These are phyloP conservation scores for Gryon sp. DNA, from an alignment of 1,140 invertebrate species.

Conservation along the genomic window DNA sequence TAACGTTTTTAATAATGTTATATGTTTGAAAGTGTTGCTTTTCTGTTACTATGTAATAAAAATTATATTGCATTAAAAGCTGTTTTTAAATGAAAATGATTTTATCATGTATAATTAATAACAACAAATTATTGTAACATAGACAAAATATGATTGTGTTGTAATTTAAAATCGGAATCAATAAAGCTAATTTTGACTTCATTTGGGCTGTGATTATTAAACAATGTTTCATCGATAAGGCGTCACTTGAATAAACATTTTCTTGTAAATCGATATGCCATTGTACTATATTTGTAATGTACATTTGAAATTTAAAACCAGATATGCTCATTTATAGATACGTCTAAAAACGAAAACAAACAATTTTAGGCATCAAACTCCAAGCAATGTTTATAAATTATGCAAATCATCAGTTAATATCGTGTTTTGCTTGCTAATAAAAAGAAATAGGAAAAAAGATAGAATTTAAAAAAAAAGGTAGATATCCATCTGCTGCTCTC, in stretches of 20 bases:
- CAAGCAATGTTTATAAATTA: neutral
- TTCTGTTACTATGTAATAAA: too few species aligned
- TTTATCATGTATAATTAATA: too few species aligned
- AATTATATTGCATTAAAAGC: too few species aligned
- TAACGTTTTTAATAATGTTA: too few species aligned
- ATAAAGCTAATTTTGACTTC: constrained; percentile 22
- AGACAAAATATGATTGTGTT: constrained; percentile 19
- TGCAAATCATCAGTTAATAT: neutral
- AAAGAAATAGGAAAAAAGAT: too few species aligned
- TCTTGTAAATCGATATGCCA: too few species aligned
- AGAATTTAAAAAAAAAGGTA: too few species aligned
- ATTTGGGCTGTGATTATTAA: too few species aligned
- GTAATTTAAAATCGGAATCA: constrained; percentile 30
- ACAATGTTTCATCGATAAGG: neutral
- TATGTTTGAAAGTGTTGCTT: too few species aligned
- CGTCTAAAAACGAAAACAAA: constrained; percentile 2
- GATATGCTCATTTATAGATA: neutral
- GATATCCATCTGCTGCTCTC: too few species aligned
- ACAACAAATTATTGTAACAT: neutral
- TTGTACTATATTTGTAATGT: neutral
- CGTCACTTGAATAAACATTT: neutral
- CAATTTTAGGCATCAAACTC: neutral
- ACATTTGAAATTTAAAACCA: neutral
- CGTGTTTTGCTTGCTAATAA: too few species aligned
- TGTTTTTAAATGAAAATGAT: too few species aligned